phyloP scores from a whole-genome alignment of 2,113 vertebrate species.

The Sylvicapra grimmia region DNA sequence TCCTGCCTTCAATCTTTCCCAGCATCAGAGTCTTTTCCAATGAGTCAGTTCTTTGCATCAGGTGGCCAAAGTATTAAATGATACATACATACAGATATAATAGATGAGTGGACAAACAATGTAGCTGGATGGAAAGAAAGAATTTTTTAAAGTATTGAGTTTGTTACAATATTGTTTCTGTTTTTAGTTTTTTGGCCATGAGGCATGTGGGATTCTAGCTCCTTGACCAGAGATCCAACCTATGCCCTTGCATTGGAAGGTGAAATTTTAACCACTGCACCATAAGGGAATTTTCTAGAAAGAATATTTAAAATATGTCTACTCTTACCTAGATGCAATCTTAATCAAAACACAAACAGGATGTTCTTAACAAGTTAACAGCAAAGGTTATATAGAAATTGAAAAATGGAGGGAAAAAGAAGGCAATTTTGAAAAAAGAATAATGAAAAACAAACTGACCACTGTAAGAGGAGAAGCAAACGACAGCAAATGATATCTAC shows the following conservation, averaged over 20 bases:
- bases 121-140: not conserved
- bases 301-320: not conserved
- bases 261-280: not conserved
- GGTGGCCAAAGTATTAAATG: not conserved
- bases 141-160: not conserved
- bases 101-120: not conserved
- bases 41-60: not conserved
- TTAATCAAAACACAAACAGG: not conserved
- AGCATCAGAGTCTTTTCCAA: not conserved
- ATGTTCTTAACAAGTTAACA: not conserved
- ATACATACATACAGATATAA: not conserved
- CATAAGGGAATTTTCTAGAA: not conserved
- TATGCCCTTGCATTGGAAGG: not conserved
- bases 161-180: not conserved
- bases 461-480: not conserved
- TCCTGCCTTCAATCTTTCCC: not conserved
- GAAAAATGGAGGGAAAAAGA: not conserved
- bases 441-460: not conserved
- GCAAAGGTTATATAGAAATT: not conserved
- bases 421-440: not conserved
- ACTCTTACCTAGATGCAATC: not conserved
- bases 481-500: not conserved
- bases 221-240: not conserved
- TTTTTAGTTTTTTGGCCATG: not conserved
- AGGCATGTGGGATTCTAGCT: not conserved